Evolutionary conservation across 2,797 vertebrate genomes (phyloP), one percentile per base, ranked within the genome.

Genomic region (Phalloptychus januarius): DNA sequence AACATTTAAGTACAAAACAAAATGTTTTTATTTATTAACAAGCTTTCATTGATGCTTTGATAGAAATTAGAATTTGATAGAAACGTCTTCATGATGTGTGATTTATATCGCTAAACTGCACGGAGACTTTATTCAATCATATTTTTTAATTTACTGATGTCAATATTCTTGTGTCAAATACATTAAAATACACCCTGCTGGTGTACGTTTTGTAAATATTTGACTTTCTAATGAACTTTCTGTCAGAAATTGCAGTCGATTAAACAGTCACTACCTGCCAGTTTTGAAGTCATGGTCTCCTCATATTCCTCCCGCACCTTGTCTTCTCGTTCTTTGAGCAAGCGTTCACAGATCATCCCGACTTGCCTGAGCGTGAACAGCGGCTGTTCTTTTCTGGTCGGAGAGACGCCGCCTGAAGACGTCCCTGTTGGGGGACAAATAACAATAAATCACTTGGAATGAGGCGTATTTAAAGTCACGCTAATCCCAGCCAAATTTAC

Each of bases 321-420:
- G 87, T 99, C 98, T 95, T 99, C 98, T 79, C 97, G 95, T 91
- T 99, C 98, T 96, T 98, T 99, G 93, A 99, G 96, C 93, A 99
- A 96, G 85, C 98, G 98, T 95, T 99, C 98, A 92, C 98, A 99
- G 92, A 99, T 99, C 97, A 99, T 97, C 85, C 98, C 97, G 90
- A 99, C 98, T 95, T 99, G 98, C 95, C 97, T 97, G 90, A 99
- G 96, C 81, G 97, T 99, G 94, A 99, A 99, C 90, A 99, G 92
- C 46, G 98, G 98, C 94, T 99, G 98, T 93, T 99, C 98, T 95
- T 96, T 97, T 93, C 97, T 97, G 90, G 96, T 94, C 16, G 97
- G 97, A 84, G 97, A 98, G 81, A 96, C 94, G 10, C 97, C 94
- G 89, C 97, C 96, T 90, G 96, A 95, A 86, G 96, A 97, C 73